Base-by-base conservation (phyloP, 2,797 vertebrate genomes). In the Darevskia mixta region DNA sequence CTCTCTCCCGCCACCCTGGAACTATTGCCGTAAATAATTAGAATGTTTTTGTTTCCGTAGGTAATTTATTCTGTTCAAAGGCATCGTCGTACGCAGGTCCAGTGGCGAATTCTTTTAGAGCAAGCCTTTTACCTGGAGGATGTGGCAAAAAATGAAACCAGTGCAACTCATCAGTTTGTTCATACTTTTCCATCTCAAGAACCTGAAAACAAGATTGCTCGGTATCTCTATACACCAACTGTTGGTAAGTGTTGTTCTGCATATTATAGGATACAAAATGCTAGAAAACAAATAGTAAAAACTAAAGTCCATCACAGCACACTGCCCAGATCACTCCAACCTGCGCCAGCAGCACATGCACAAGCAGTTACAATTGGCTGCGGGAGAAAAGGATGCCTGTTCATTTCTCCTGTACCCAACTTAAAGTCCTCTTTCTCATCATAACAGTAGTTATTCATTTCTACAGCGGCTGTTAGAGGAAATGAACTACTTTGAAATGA, bases 51-150 rank as follows among this genome's bases (percentile, higher is more conserved):
- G 1, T 91, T 88, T 94, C 20, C 81, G 2, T 89, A 99, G 99
- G 98, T 98, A 73, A 99, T 98, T 94, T 99, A 99, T 41, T 98
- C 98, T 2, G 98, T 99, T 17, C 99, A 99, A 96, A 97, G 98
- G 81, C 98, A 99, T 95, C 98, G 98, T 93, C 97, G 98, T 93
- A 99, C 98, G 1, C 98, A 97, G 18, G 98, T 99, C 25, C 99
- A 99, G 93, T 99, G 98, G 99, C 97, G 98, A 89, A 98, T 99
- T 95, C 98, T 99, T 83, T 95, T 99, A 94, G 98, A 99, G 91
- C 97, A 99, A 96, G 99, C 99, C 10, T 98, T 99, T 95, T 98
- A 99, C 90, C 96, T 99, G 83, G 98, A 99, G 96, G 99, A 99
- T 64, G 98, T 99, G 41, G 98, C 98, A 82, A 99, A 98, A 96